These are phyloP conservation scores for Bubo scandiacus DNA, from an alignment of 2,113 vertebrate species.

Conservation along the genomic window DNA sequence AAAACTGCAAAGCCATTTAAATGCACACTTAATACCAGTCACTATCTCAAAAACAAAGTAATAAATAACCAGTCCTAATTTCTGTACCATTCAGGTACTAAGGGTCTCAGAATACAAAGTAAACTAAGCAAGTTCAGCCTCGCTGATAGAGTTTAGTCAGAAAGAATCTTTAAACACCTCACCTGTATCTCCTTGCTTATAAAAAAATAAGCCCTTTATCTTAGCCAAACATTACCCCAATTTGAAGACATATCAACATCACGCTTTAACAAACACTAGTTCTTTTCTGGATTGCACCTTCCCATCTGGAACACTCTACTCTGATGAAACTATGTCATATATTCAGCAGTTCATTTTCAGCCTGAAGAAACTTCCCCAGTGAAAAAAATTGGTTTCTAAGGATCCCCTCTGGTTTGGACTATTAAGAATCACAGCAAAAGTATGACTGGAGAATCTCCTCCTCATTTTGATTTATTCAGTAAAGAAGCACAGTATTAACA, in stretches of 20 bases:
- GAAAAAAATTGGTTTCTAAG: background rate
- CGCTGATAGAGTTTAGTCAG: background rate
- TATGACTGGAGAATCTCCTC: background rate
- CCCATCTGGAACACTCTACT: background rate
- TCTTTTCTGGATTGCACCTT: background rate
- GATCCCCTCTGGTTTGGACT: background rate
- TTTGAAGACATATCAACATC: background rate
- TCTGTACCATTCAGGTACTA: background rate
- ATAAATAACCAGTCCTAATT: background rate
- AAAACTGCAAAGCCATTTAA: background rate
- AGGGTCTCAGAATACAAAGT: background rate
- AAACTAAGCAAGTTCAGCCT: background rate
- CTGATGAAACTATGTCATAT: background rate
- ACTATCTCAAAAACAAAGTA: background rate
- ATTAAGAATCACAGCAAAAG: background rate
- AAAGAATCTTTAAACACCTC: background rate
- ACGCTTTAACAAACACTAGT: background rate
- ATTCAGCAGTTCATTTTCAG: background rate
- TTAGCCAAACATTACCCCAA: background rate
- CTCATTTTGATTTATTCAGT: background rate
- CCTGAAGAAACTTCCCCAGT: background rate
- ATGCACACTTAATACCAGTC: background rate
- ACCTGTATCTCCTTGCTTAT: background rate
- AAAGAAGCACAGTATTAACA: background rate
- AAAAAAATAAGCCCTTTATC: background rate